A percentile compares a stretch with the other conserved stretches of the same genome.
Conservation (phyloP, 2,113 vertebrate genomes). For the Ictalurus punctatus region DNA sequence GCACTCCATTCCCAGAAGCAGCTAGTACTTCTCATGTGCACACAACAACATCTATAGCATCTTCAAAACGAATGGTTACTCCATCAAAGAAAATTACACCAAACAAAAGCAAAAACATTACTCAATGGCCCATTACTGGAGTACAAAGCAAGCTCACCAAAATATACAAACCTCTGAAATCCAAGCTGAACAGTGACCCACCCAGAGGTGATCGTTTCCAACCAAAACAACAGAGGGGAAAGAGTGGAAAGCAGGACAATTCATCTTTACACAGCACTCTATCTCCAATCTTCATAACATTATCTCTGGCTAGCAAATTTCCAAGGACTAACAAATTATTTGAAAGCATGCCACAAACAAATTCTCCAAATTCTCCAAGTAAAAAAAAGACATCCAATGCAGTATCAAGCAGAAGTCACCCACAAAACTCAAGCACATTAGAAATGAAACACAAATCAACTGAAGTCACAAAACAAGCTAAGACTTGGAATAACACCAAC, state of each 20-base stretch:
- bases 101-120: conserved; percentile 8
- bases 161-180: conserved; percentile 12
- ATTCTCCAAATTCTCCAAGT: neutral
- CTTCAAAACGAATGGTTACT: conserved; percentile 34
- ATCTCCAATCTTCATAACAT: neutral
- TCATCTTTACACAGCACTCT: neutral
- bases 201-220: conserved; percentile 43
- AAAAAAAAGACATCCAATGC: neutral
- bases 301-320: neutral
- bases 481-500: neutral
- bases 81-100: neutral
- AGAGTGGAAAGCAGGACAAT: neutral
- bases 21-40: neutral
- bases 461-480: neutral
- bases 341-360: neutral
- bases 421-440: neutral
- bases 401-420: neutral
- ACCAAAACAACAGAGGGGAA: conserved; percentile 1
- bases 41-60: neutral
- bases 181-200: conserved; percentile 26
- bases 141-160: conserved; percentile 17
- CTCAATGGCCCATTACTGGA: conserved; percentile 21
- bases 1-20: neutral
- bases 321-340: neutral
- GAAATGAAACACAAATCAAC: neutral